phyloP scores from a whole-genome alignment of 2,797 vertebrate species.

The Carduelis carduelis region DNA sequence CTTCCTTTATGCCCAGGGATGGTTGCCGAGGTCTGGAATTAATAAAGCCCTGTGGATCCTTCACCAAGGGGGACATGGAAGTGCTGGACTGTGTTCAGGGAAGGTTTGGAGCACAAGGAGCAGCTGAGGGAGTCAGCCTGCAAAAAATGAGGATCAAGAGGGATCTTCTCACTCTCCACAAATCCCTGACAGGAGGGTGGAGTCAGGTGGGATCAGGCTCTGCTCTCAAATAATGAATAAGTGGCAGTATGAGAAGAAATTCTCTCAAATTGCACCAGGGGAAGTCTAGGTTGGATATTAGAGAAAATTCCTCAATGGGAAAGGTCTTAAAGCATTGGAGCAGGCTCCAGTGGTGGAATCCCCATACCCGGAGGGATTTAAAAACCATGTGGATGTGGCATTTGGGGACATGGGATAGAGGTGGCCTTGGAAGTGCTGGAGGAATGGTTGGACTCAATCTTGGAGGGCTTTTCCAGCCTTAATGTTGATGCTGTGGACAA shows the following conservation, averaged over 20 bases:
- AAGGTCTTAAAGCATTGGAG: not conserved
- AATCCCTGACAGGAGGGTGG: not conserved
- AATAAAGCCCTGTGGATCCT: not conserved
- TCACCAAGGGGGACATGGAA: not conserved
- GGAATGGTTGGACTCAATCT: not conserved
- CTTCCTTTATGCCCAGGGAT: not conserved
- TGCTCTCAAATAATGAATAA: not conserved
- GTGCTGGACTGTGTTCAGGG: accelerated
- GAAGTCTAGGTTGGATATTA: not conserved
- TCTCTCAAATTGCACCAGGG: not conserved
- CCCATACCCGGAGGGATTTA: not conserved
- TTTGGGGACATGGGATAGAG: too few species aligned
- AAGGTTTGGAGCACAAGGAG: not conserved
- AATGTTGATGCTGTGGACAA: not conserved
- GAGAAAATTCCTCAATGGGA: not conserved
- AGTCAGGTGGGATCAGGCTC: not conserved
- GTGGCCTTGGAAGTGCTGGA: not conserved
- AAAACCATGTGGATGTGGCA: not conserved
- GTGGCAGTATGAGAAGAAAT: not conserved
- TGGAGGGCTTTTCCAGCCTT: not conserved
- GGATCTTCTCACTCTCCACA: not conserved
- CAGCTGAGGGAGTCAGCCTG: not conserved
- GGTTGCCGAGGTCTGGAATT: not conserved
- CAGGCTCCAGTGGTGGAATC: not conserved
- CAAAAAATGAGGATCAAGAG: not conserved